Percentiles rank a stretch among this genome's conserved stretches.
Conservation (phyloP, 1,140 invertebrate genomes). For the Triops longicaudatus region DNA sequence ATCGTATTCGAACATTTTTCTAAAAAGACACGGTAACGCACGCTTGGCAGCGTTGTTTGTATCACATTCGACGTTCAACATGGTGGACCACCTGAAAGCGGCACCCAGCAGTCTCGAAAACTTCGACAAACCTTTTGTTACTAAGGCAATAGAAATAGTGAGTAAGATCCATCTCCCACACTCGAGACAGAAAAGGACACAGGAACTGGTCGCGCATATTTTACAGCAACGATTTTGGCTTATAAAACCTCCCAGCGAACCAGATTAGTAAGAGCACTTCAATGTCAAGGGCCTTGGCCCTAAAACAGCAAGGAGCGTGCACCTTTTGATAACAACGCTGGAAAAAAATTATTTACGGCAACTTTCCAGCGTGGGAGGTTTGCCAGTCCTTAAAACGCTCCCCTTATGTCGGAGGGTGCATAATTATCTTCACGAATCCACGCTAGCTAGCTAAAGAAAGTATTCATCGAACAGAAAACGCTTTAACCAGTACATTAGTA, state of each 20-base stretch:
- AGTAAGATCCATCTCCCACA: too few species aligned
- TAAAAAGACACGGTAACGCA: not conserved
- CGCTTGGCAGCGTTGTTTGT: not conserved
- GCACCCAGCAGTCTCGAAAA: not conserved
- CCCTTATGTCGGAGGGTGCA: not conserved
- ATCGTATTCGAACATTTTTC: too few species aligned
- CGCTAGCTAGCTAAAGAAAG: not conserved
- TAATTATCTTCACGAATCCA: not conserved
- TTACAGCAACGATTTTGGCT: not conserved
- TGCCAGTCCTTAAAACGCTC: not conserved
- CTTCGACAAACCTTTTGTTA: too few species aligned
- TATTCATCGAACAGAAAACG: not conserved
- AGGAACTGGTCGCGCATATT: not conserved
- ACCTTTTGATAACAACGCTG: not conserved
- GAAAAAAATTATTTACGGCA: not conserved
- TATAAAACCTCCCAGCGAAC: not conserved
- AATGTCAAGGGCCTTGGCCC: slow-evolving; percentile 3
- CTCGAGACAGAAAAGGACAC: not conserved
- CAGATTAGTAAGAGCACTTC: not conserved
- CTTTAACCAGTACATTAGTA: not conserved
- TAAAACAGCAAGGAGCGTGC: not conserved
- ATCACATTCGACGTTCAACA: not conserved
- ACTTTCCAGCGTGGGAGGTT: not conserved
- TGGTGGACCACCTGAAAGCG: not conserved
- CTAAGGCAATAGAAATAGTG: too few species aligned